phyloP scores from a whole-genome alignment of 2,797 vertebrate species.

The Takifugu ocellatus region DNA sequence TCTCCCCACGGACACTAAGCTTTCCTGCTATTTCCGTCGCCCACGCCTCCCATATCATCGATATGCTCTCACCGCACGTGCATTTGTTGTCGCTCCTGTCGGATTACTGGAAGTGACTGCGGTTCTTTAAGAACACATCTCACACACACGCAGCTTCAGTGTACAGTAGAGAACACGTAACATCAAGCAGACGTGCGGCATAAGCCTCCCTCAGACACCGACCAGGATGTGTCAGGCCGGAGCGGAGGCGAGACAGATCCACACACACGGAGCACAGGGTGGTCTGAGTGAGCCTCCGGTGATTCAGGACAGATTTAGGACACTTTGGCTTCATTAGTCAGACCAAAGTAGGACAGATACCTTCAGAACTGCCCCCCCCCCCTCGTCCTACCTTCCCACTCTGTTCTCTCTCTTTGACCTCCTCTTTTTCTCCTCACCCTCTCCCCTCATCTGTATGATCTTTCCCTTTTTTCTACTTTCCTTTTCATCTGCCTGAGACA shows the following conservation, averaged over 20 bases:
- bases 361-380: conserved; percentile 44
- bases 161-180: conserved; percentile 54
- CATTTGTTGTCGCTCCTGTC: conserved; percentile 12
- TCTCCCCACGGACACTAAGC: conserved; percentile 2
- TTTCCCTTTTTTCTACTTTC: conserved; percentile 41
- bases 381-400: conserved; percentile 17
- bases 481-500: conserved; percentile 59
- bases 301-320: conserved; percentile 76
- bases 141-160: conserved; percentile 29
- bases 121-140: conserved; percentile 38
- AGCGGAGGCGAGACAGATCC: conserved; percentile 23
- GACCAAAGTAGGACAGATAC: conserved; percentile 77
- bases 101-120: conserved; percentile 40
- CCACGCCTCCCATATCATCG: not conserved
- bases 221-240: conserved; percentile 32
- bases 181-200: conserved; percentile 42
- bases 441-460: conserved; percentile 43
- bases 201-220: conserved; percentile 25
- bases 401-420: conserved; percentile 35
- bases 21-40: not conserved
- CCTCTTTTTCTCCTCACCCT: conserved; percentile 21
- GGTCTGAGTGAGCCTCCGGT: conserved; percentile 59
- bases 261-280: conserved; percentile 37
- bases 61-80: conserved; percentile 1
- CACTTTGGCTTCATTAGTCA: conserved; percentile 77